Conservation (phyloP, 2,113 vertebrate genomes). For the Nanorana parkeri region DNA sequence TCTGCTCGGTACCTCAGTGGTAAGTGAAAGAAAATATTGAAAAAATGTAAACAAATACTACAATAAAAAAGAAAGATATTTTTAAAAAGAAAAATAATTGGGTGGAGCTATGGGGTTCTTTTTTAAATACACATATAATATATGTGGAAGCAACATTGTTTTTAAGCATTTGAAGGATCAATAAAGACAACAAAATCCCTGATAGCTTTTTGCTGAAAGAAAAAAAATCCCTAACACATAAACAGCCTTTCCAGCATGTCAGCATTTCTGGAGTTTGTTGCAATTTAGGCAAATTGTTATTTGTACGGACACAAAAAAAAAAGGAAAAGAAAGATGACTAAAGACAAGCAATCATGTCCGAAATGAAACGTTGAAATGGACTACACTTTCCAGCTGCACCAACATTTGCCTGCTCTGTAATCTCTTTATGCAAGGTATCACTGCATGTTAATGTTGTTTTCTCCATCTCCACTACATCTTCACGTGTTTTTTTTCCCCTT, state of each 20-base stretch:
- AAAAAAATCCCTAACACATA: slow-evolving; percentile 2
- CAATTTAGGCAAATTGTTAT: slow-evolving; percentile 49
- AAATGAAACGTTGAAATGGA: slow-evolving; percentile 51
- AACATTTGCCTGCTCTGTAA: slow-evolving; percentile 28
- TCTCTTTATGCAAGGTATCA: slow-evolving; percentile 41
- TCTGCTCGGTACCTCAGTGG: too few relatives aligned
- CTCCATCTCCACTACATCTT: not conserved
- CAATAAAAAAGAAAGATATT: too few relatives aligned
- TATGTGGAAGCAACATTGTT: not conserved
- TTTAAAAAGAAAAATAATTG: too few relatives aligned
- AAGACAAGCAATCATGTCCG: slow-evolving; percentile 43
- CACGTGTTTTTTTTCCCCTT: not conserved
- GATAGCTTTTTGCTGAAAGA: not conserved
- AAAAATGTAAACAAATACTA: too few relatives aligned
- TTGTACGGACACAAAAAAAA: slow-evolving; percentile 33
- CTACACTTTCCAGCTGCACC: slow-evolving; percentile 40
- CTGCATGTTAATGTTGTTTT: slow-evolving; percentile 24
- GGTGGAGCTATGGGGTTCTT: too few relatives aligned
- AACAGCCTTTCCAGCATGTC: slow-evolving; percentile 31
- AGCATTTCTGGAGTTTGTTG: slow-evolving; percentile 40
- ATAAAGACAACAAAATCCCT: not conserved
- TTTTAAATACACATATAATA: too few relatives aligned
- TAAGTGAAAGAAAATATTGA: too few relatives aligned
- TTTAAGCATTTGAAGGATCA: slow-evolving; percentile 15
- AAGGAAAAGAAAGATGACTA: slow-evolving; percentile 10